phyloP scores from a whole-genome alignment of 2,888 invertebrate genomes.

The Napeogenes sylphis region DNA sequence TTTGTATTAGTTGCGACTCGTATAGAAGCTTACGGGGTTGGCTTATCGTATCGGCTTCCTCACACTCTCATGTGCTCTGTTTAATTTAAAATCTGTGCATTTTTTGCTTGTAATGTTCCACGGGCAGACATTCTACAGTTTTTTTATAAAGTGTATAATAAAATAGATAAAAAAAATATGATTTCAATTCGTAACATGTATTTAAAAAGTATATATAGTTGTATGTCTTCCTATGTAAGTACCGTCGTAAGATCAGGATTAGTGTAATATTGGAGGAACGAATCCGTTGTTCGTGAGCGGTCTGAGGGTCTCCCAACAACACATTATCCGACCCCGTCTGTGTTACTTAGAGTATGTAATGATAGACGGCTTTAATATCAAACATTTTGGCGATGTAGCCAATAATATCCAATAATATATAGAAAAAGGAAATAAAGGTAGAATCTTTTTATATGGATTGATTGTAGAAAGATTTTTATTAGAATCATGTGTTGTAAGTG shows the following conservation, averaged over 20 bases:
- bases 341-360: conserved; percentile 56
- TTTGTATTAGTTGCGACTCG: conserved; percentile 51
- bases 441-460: conserved; percentile 58
- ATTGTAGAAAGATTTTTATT: conserved; percentile 52
- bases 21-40: conserved; percentile 27
- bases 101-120: conserved; percentile 8
- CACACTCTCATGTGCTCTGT: conserved; percentile 11
- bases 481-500: conserved; percentile 19
- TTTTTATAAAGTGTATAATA: conserved; percentile 4
- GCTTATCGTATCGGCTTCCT: conserved; percentile 17
- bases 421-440: conserved; percentile 52
- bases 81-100: conserved; percentile 4
- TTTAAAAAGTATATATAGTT: conserved; percentile 55
- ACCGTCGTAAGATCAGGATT: conserved; percentile 57
- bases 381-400: conserved; percentile 46
- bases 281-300: conserved; percentile 46
- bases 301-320: conserved; percentile 53
- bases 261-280: conserved; percentile 51
- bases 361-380: conserved; percentile 55
- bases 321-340: conserved; percentile 64
- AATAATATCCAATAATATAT: conserved; percentile 50
- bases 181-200: conserved; percentile 48
- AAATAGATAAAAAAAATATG: conserved; percentile 12
- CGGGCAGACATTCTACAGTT: conserved; percentile 7
- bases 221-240: conserved; percentile 76